Conservation (phyloP, 2,888 invertebrate genomes). For the Conus canariensis region DNA sequence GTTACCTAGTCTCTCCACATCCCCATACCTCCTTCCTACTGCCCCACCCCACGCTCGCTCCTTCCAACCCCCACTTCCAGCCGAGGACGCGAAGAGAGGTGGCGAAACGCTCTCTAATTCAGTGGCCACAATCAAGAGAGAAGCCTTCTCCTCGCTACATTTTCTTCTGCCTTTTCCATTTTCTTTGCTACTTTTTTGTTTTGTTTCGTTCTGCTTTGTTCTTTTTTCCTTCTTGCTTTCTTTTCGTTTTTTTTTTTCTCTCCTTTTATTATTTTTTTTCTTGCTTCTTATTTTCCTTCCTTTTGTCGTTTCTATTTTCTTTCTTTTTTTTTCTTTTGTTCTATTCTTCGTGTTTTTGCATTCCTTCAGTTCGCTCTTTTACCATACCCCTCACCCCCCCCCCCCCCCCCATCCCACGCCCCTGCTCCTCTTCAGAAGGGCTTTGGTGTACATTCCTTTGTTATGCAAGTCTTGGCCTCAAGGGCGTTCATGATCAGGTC, state of each 20-base stretch:
- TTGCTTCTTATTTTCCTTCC: neutral
- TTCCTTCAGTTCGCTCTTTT: too few relatives aligned
- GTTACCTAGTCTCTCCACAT: too few relatives aligned
- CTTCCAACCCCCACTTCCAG: neutral
- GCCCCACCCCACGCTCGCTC: neutral
- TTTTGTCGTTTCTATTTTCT: too few relatives aligned
- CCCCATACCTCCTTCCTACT: too few relatives aligned
- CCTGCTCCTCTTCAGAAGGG: neutral
- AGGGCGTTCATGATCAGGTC: neutral
- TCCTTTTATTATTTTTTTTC: neutral
- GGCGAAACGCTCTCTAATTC: slow-evolving; percentile 31
- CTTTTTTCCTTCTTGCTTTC: neutral
- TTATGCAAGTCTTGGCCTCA: slow-evolving; percentile 12
- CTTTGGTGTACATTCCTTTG: slow-evolving; percentile 18
- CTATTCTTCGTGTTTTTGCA: too few relatives aligned
- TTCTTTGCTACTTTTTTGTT: neutral
- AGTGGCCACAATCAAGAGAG: slow-evolving; percentile 34
- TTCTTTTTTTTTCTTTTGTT: too few relatives aligned
- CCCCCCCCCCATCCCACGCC: too few relatives aligned
- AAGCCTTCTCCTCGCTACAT: neutral
- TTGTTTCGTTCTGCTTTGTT: neutral
- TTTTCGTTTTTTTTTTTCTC: neutral
- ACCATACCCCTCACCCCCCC: too few relatives aligned
- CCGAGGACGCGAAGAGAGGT: neutral
- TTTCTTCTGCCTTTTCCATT: slow-evolving; percentile 10